Percentiles rank a stretch among this genome's conserved stretches.
Evolutionary conservation across 2,113 vertebrate genomes (phyloP).

Genomic region (Rhegmatorhina hoffmannsi): DNA sequence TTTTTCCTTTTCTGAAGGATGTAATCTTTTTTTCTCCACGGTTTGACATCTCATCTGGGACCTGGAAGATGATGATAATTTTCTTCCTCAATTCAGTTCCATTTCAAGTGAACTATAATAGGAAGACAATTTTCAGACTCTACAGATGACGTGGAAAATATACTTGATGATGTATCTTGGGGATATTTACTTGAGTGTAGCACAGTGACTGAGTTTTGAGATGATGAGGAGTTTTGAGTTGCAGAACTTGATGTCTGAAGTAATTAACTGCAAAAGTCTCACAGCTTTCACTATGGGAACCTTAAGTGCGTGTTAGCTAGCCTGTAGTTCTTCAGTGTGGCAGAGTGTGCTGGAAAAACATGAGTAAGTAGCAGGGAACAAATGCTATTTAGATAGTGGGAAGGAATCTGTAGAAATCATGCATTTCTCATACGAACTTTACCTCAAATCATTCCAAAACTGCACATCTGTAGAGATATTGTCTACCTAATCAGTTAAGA

Average conservation of each 20-base stretch:
- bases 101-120: conserved; percentile 9
- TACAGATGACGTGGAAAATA: neutral
- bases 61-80: neutral
- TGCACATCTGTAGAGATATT: neutral
- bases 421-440: neutral
- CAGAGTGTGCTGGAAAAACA: neutral
- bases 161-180: conserved; percentile 13
- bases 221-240: neutral
- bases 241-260: neutral
- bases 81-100: neutral
- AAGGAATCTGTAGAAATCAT: neutral
- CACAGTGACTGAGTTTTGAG: neutral
- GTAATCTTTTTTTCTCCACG: neutral
- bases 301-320: neutral
- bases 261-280: neutral
- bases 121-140: neutral
- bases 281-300: neutral
- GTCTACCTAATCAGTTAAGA: neutral
- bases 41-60: neutral
- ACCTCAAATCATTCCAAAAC: neutral
- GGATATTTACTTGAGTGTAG: neutral
- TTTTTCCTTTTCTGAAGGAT: neutral
- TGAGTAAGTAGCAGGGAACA: neutral
- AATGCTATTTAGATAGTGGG: neutral
- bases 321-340: neutral